Conservation (phyloP, 2,888 invertebrate species). For the Pomacea canaliculata region DNA sequence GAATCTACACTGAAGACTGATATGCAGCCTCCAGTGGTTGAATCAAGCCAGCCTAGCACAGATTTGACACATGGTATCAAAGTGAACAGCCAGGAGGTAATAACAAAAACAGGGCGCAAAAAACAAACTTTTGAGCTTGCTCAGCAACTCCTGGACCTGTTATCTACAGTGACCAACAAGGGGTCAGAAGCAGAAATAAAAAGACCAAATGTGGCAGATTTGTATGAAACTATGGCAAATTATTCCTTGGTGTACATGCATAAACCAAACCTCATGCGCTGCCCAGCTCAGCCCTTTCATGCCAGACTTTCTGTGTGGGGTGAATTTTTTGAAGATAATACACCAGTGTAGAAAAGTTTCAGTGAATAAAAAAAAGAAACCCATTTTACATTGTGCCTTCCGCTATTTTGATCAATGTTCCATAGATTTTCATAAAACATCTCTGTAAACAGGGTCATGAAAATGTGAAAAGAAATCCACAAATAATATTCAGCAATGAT, state of each 20-base stretch:
- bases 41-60: neutral
- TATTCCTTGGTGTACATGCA: constrained; percentile 46
- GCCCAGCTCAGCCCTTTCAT: constrained; percentile 85
- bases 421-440: too few relatives aligned
- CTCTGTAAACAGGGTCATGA: too few relatives aligned
- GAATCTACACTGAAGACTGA: too few relatives aligned
- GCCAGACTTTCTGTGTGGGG: constrained; percentile 84
- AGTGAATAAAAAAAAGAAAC: too few relatives aligned
- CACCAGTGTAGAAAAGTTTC: neutral
- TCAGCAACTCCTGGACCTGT: constrained; percentile 31
- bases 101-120: constrained; percentile 2
- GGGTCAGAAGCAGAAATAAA: constrained; percentile 6
- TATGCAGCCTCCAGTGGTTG: too few relatives aligned
- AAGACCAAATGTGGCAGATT: constrained; percentile 35
- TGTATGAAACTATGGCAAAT: constrained; percentile 42
- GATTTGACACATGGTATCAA: neutral
- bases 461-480: too few relatives aligned
- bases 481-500: neutral
- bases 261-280: constrained; percentile 76
- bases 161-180: constrained; percentile 12
- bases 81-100: constrained; percentile 3
- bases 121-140: constrained; percentile 23
- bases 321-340: constrained; percentile 75
- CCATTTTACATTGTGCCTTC: too few relatives aligned
- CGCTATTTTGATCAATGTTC: too few relatives aligned